Conservation (phyloP, 53 echinoderm and acorn worm genomes). For the Actinopyga echinites region DNA sequence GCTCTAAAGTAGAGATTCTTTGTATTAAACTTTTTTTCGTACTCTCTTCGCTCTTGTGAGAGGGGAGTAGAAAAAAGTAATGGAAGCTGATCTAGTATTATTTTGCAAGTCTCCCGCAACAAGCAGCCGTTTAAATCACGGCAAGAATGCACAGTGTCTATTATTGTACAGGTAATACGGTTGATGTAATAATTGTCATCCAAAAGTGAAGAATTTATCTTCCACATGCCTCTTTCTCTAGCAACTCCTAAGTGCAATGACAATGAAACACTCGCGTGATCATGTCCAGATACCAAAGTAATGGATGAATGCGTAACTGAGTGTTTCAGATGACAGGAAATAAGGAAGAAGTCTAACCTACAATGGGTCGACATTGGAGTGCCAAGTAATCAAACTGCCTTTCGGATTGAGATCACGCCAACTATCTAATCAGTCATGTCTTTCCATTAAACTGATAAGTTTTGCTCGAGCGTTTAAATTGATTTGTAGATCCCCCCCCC, state of each 20-base stretch:
- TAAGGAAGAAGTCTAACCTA: background rate
- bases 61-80: no score
- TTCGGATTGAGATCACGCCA: background rate
- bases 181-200: background rate
- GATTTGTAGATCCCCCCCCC: no score
- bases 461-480: no score
- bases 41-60: no score
- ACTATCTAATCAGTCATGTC: background rate
- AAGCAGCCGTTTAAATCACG: background rate
- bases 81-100: no score
- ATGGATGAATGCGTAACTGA: background rate
- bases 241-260: background rate
- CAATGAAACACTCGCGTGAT: background rate
- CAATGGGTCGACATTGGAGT: background rate
- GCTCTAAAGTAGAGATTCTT: no score
- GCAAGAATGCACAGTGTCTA: background rate
- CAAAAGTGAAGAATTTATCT: background rate
- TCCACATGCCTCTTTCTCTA: background rate
- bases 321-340: background rate
- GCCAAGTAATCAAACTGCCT: background rate
- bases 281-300: background rate
- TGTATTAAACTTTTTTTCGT: no score
- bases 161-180: background rate
- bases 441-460: no score
- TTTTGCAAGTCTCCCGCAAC: no score